phyloP scores from a whole-genome alignment of 2,888 invertebrate species.

The Melipona beecheii region DNA sequence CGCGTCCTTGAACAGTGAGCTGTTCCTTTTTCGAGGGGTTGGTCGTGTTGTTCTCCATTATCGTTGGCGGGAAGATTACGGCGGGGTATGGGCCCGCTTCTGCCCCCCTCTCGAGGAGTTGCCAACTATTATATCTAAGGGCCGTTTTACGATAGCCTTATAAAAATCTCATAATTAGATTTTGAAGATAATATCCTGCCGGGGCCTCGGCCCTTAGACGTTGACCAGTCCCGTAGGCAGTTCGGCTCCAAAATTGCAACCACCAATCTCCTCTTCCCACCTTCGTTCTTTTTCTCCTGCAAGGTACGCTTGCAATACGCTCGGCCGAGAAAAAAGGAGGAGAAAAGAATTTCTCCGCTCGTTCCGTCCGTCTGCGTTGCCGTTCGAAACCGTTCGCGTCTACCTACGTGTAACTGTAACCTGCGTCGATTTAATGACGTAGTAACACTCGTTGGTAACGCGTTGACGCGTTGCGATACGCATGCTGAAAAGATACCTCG shows the following conservation, averaged over 20 bases:
- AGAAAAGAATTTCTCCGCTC: neutral
- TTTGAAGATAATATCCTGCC: slow-evolving; percentile 82
- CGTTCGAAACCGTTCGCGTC: neutral
- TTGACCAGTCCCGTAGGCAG: slow-evolving; percentile 26
- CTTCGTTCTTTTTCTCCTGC: slow-evolving; percentile 17
- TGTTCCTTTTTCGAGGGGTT: slow-evolving; percentile 45
- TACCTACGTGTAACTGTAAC: neutral
- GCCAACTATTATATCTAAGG: slow-evolving; percentile 69
- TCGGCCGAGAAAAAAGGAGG: neutral
- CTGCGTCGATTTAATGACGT: slow-evolving; percentile 1
- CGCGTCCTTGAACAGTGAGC: slow-evolving; percentile 37
- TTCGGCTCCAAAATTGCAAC: slow-evolving; percentile 68
- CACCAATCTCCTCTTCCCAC: slow-evolving; percentile 45
- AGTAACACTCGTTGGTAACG: neutral
- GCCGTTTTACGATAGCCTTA: slow-evolving; percentile 83
- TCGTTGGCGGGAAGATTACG: slow-evolving; percentile 27
- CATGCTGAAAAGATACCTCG: neutral
- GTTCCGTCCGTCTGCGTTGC: neutral
- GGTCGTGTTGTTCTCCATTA: slow-evolving; percentile 50
- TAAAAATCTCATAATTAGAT: slow-evolving; percentile 84
- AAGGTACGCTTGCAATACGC: slow-evolving; percentile 27
- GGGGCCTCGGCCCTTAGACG: slow-evolving; percentile 48
- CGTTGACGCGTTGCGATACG: neutral
- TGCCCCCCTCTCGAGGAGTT: slow-evolving; percentile 36
- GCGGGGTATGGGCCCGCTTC: neutral